Evolutionary conservation across 2,797 vertebrate genomes (phyloP).

Genomic region (Fundulus diaphanus): DNA sequence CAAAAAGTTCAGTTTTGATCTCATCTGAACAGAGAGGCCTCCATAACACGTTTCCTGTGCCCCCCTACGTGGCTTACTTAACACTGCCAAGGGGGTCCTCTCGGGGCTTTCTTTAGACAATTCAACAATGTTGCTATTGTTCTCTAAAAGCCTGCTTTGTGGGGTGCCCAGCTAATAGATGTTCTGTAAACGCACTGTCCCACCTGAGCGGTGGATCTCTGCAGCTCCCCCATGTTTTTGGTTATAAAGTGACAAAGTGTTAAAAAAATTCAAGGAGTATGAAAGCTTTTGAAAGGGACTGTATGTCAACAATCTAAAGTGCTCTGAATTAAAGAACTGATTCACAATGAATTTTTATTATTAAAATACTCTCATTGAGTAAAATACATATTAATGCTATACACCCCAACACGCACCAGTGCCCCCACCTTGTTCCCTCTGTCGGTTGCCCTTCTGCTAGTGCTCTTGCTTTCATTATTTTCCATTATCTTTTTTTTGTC

Average conservation of each 20-base stretch:
- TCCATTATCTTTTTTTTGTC: constrained; percentile 51
- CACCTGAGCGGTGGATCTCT: background rate
- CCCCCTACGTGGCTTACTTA: background rate
- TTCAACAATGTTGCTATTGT: background rate
- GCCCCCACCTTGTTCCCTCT: constrained; percentile 74
- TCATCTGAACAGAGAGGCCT: too few relatives aligned
- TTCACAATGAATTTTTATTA: constrained; percentile 46
- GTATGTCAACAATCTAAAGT: constrained; percentile 33
- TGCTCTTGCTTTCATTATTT: constrained; percentile 76
- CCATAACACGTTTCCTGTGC: too few relatives aligned
- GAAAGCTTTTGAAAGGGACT: background rate
- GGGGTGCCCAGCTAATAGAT: background rate
- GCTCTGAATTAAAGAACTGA: constrained; percentile 36
- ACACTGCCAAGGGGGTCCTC: background rate
- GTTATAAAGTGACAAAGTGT: background rate
- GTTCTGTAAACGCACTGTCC: background rate
- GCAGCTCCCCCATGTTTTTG: background rate
- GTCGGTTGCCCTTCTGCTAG: constrained; percentile 64
- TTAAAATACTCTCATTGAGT: constrained; percentile 44
- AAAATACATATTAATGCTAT: constrained; percentile 41
- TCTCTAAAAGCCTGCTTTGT: background rate
- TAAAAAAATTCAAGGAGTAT: background rate
- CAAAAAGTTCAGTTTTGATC: too few relatives aligned
- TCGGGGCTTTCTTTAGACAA: background rate
- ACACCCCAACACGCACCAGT: constrained; percentile 60